Conservation (phyloP, 92 coral and sea anemone species). For the Epizoanthus illoricatus region DNA sequence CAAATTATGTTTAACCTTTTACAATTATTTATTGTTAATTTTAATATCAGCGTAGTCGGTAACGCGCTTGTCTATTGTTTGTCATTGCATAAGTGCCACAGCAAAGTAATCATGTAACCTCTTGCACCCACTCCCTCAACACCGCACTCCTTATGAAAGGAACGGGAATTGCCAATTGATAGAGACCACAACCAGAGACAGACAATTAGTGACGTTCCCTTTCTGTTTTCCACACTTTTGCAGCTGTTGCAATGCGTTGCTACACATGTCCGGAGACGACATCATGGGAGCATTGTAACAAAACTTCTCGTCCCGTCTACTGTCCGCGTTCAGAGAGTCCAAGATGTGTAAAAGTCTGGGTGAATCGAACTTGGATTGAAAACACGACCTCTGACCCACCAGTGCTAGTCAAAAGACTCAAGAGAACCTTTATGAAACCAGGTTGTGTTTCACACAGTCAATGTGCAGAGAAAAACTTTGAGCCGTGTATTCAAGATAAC, state of each 20-base stretch:
- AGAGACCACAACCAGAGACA: background rate
- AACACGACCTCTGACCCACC: constrained; percentile 7
- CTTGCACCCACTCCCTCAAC: too few relatives aligned
- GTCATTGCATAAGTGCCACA: too few relatives aligned
- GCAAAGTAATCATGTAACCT: too few relatives aligned
- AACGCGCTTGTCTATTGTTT: too few relatives aligned
- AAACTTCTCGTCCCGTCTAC: constrained; percentile 4
- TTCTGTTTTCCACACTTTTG: background rate
- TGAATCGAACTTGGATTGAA: constrained; percentile 11
- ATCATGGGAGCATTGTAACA: constrained; percentile 39
- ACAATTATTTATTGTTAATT: too few relatives aligned
- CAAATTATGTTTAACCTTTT: too few relatives aligned
- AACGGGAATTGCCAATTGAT: too few relatives aligned
- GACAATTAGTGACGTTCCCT: background rate
- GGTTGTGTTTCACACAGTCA: constrained; percentile 21
- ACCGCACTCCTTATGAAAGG: too few relatives aligned
- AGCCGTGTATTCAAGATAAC: constrained; percentile 36
- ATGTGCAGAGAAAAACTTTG: constrained; percentile 5
- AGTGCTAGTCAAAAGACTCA: background rate
- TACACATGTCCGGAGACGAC: constrained; percentile 27
- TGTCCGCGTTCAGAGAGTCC: constrained; percentile 9
- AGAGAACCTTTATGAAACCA: constrained; percentile 10
- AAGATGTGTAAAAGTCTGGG: constrained; percentile 29
- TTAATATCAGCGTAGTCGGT: too few relatives aligned
- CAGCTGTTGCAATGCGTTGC: constrained; percentile 32